These are phyloP conservation scores for Hyperoplus immaculatus DNA, from an alignment of 2,797 vertebrate genomes.

Conservation along the genomic window DNA sequence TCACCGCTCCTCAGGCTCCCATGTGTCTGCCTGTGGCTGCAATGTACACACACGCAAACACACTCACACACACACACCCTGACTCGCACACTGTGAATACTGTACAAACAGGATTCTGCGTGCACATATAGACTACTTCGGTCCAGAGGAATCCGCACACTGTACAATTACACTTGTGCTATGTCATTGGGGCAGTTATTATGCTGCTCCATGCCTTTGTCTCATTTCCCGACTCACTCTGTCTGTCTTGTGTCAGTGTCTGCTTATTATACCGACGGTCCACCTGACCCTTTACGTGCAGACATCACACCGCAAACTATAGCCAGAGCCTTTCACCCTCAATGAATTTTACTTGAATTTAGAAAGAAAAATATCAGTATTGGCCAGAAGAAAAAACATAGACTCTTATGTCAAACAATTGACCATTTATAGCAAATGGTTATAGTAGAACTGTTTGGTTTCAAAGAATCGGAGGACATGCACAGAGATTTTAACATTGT, in stretches of 20 bases:
- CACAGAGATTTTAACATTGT: neutral
- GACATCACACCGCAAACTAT: constrained; percentile 15
- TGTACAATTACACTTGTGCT: constrained; percentile 61
- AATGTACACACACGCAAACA: constrained; percentile 65
- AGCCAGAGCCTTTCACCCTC: neutral
- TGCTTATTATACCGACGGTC: constrained; percentile 19
- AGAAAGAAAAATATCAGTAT: constrained; percentile 1
- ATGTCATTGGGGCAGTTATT: constrained; percentile 47
- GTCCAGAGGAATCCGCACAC: constrained; percentile 52
- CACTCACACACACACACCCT: constrained; percentile 12
- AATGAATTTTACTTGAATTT: constrained; percentile 14
- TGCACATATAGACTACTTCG: constrained; percentile 39
- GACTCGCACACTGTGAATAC: constrained; percentile 35
- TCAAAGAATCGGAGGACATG: neutral
- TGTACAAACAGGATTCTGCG: constrained; percentile 46
- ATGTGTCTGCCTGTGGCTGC: constrained; percentile 81
- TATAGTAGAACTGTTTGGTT: neutral
- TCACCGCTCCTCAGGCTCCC: constrained; percentile 82
- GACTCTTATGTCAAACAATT: neutral
- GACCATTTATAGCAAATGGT: constrained; percentile 17
- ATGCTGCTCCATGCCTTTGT: constrained; percentile 48
- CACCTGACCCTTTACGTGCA: constrained; percentile 49
- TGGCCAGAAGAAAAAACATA: neutral
- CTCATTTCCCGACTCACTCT: constrained; percentile 7
- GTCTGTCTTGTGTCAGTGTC: neutral